Evolutionary conservation across 1,140 invertebrate species (phyloP).

Genomic region (Teleopsis dalmanni): DNA sequence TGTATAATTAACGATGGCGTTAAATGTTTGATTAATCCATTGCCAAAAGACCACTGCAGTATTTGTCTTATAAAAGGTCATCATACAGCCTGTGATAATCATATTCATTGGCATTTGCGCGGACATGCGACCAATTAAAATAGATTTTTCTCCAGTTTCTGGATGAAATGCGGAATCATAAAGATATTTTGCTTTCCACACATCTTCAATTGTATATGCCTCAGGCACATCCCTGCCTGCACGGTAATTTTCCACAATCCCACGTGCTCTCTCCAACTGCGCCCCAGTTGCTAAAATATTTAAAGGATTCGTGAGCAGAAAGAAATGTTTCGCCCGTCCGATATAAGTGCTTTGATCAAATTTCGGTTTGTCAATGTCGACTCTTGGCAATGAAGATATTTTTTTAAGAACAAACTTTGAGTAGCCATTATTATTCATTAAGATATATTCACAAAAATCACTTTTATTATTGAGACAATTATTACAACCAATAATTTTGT

Average conservation of each 20-base stretch:
- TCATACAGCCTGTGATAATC: conserved; percentile 70
- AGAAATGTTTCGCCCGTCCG: conserved; percentile 83
- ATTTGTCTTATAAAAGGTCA: conserved; percentile 60
- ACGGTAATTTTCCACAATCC: conserved; percentile 65
- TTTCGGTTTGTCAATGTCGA: conserved; percentile 73
- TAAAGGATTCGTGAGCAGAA: conserved; percentile 83
- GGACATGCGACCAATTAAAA: conserved; percentile 74
- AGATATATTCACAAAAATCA: no score
- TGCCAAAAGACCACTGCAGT: conserved; percentile 83
- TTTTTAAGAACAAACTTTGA: no score
- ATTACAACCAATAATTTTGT: no score
- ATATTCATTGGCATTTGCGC: conserved; percentile 91
- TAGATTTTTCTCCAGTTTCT: conserved; percentile 70
- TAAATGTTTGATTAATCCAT: conserved; percentile 88
- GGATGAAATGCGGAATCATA: conserved; percentile 82
- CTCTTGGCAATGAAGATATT: conserved; percentile 21
- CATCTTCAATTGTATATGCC: conserved; percentile 54
- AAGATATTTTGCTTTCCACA: conserved; percentile 67
- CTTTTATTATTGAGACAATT: no score
- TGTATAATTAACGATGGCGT: conserved; percentile 85
- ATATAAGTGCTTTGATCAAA: conserved; percentile 82
- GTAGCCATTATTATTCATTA: no score
- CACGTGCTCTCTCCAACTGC: conserved; percentile 68
- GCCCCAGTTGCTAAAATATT: conserved; percentile 63
- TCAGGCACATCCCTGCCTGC: conserved; percentile 52